phyloP scores from a whole-genome alignment of 2,797 vertebrate species.

The Chloroceryle inda region DNA sequence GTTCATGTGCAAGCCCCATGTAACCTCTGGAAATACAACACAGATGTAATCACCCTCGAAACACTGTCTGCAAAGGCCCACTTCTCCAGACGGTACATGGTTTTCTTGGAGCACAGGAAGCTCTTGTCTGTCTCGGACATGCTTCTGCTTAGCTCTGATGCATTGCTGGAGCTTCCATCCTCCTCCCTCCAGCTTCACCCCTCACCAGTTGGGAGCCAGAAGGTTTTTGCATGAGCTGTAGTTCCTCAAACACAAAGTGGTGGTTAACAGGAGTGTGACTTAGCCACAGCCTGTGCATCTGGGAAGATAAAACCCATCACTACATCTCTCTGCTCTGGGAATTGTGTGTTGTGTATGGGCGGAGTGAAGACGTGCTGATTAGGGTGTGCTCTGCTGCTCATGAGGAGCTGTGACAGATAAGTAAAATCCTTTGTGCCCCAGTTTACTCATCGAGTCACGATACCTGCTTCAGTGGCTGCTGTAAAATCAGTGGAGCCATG shows the following conservation, averaged over 20 bases:
- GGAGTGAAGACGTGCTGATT: neutral
- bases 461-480: neutral
- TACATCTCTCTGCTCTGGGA: neutral
- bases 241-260: neutral
- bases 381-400: neutral
- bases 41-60: neutral
- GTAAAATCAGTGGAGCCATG: neutral
- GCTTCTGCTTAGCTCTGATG: neutral
- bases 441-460: neutral
- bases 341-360: fast-evolving
- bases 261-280: neutral
- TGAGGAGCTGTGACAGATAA: neutral
- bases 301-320: neutral
- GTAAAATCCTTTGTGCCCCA: neutral
- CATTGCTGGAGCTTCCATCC: neutral
- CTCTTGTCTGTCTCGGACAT: neutral
- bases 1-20: neutral
- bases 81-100: neutral
- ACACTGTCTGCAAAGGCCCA: neutral
- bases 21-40: neutral
- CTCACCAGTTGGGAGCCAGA: neutral
- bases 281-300: neutral
- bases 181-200: neutral
- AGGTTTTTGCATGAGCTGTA: neutral
- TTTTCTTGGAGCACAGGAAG: neutral